These are phyloP conservation scores for Uropsilus gracilis DNA, from an alignment of 2,113 vertebrate species.

Conservation along the genomic window DNA sequence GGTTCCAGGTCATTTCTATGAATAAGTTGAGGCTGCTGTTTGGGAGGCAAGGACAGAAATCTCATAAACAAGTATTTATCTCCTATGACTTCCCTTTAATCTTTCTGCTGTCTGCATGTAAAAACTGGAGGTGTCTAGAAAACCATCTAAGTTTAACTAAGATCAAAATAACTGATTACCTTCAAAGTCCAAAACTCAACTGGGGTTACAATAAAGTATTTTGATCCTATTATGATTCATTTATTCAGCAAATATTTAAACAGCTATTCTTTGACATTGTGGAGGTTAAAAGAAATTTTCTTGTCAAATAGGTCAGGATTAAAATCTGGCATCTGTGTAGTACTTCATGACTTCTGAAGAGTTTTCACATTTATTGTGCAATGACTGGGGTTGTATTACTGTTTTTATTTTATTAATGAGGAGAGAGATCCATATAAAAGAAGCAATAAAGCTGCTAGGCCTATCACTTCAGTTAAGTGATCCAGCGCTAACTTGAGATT, in stretches of 20 bases:
- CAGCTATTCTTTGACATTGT: background rate
- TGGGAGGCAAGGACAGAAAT: background rate
- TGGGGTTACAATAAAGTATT: background rate
- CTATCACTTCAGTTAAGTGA: background rate
- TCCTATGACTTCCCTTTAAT: background rate
- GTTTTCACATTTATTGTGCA: background rate
- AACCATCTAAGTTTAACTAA: background rate
- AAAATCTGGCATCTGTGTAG: background rate
- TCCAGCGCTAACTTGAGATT: background rate
- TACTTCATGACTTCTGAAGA: background rate
- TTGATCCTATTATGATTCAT: background rate
- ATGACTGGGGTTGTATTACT: background rate
- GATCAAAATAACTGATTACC: background rate
- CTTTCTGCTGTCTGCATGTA: background rate
- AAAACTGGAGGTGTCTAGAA: background rate
- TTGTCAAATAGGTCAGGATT: background rate
- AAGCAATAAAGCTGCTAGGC: background rate
- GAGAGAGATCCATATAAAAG: background rate
- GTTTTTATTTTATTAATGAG: background rate
- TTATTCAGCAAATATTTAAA: slow-evolving; percentile 16
- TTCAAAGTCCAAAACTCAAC: background rate
- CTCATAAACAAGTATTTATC: background rate
- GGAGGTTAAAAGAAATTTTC: background rate
- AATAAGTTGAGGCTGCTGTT: background rate
- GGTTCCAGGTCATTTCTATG: background rate